Base-by-base conservation (phyloP, 1,140 invertebrate species). In the Apis mellifera region DNA sequence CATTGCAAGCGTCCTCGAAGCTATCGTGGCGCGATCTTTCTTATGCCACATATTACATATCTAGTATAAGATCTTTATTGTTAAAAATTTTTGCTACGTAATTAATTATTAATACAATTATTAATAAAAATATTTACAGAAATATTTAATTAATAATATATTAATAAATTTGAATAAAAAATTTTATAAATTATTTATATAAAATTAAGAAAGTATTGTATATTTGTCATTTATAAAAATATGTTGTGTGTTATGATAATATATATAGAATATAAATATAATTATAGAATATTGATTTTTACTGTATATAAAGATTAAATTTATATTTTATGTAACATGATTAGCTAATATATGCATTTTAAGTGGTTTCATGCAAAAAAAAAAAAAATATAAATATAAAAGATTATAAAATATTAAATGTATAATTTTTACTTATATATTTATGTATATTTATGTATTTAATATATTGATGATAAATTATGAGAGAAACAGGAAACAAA, bases 1-100 rank as follows among this genome's bases (percentile, higher is more conserved):
- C 76, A 78, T 86, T 76, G 62, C 70, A 75, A 85, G 76, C 73
- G 76, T 84, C 85, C 81, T 48, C 72, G 78, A 86, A 83, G 70
- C 69, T 81, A 74, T 83, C 84, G 70, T 65, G 73, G 69, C 68
- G 77, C 55, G 73, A 87, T 84, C 60, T 83, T 85, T 52, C 55
- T 69, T 79, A 60, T 19, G 32, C 54, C 82, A 83, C n/a, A 50
- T 12, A 71, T 55, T 23, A 42, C 32, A 64, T 42, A 59, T 32
- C 64, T 76, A 66, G 73, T 13, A 9, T 8, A n/a, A 26, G 0
- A 52, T n/a, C 64, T 52, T 59, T 32, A 42, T 21, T 52, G 9
- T 0, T 7, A 55, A 64, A 66, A 74, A 48, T 11, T 32, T 21
- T 17, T 17, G 3, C 23, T 15, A 54, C 1, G 0, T 21, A 52